Base-by-base conservation (phyloP, 2,888 invertebrate genomes). In the Luffia ferchaultella region DNA sequence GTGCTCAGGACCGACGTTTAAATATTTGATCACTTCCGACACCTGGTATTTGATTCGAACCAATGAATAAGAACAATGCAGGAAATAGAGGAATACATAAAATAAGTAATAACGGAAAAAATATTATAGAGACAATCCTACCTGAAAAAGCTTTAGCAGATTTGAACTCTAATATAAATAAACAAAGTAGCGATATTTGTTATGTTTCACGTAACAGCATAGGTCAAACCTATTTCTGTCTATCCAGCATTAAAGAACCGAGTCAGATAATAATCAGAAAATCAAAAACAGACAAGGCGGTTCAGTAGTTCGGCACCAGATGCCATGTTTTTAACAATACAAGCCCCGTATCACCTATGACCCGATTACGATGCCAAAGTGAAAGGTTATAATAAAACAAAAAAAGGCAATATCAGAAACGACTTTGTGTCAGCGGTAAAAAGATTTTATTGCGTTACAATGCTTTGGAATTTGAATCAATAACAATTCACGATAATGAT, bases 231-330 rank as follows among this genome's bases (percentile, higher is more conserved):
- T 30, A 30, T 30, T 12, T 30, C 30, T 12, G 30, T 30, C 5
- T 30, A 30, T 7, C 30, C 12, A 30, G 12, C 3, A 12, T 12
- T 12, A 30, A 30, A 30, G 5, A 30, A 30, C 5, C 30, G 30
- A 30, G 30, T 12, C 5, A 60, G 65, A 67, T 66, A 59, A 45
- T 53, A 58, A 63, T 65, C 60, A 52, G 12, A 44, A 47, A 52
- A 54, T 54, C 53, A 55, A 55, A 55, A 53, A 52, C 45, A 51
- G 54, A 54, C 54, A 60, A 57, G 55, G 58, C 46, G 50, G 60
- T 59, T 61, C 57, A 62, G 55, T 55, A 50, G 56, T 55, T 57
- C 54, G 52, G 51, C 55, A 58, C 57, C 52, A 53, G 53, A 52
- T 56, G 50, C 49, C 55, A 57, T 52, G 52, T 52, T 42, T 30